phyloP scores from a whole-genome alignment of 2,888 invertebrate genomes.

The Conus canariensis region DNA sequence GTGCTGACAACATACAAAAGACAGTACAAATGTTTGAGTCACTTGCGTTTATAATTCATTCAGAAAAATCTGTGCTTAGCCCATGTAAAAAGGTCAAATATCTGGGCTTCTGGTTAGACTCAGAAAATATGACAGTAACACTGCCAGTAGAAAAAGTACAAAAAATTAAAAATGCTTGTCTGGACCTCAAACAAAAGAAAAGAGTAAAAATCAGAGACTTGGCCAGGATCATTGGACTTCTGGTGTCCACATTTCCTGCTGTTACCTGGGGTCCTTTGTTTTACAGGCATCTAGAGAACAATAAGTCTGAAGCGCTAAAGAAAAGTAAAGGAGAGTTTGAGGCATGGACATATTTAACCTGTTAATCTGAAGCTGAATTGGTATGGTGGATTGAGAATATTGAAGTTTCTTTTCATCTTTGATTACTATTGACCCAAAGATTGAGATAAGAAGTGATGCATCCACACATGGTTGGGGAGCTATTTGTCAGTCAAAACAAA shows the following conservation, averaged over 20 bases:
- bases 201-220: not conserved
- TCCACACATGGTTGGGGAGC: not conserved
- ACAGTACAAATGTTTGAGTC: not conserved
- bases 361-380: not conserved
- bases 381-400: slow-evolving; percentile 1
- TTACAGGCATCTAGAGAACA: not conserved
- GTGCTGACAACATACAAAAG: too few relatives aligned
- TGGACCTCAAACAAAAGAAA: not conserved
- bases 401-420: not conserved
- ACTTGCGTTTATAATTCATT: not conserved
- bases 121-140: slow-evolving; percentile 15
- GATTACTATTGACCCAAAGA: not conserved
- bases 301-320: not conserved
- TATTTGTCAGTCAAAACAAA: not conserved
- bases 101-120: not conserved
- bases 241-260: not conserved
- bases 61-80: not conserved
- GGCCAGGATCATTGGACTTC: not conserved
- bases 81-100: not conserved
- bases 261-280: not conserved
- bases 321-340: not conserved
- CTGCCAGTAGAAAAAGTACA: not conserved
- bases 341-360: not conserved
- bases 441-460: not conserved
- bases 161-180: not conserved